phyloP scores from a whole-genome alignment of 2,888 invertebrate species.

The Oscheius sp. region DNA sequence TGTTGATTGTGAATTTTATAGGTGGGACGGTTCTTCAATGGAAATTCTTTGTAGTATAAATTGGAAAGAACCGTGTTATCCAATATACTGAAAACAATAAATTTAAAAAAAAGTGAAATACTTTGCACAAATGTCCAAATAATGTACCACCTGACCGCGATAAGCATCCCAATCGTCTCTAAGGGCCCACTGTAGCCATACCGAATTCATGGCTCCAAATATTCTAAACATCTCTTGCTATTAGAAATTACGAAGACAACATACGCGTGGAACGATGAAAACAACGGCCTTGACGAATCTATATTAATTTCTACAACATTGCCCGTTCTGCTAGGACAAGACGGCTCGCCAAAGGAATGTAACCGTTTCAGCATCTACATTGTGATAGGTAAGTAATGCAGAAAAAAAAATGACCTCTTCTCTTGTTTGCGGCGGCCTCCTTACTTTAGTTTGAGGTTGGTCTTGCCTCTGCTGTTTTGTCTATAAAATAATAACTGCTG shows the following conservation, averaged over 20 bases:
- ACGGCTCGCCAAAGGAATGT: neutral
- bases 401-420: neutral
- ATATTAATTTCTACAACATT: neutral
- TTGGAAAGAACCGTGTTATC: neutral
- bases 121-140: neutral
- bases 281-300: neutral
- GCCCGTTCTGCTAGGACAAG: neutral
- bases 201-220: constrained; percentile 10
- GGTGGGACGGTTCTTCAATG: neutral
- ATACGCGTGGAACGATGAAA: constrained; percentile 2
- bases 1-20: neutral
- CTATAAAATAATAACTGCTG: neutral
- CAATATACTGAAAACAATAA: constrained; percentile 15
- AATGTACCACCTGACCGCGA: neutral
- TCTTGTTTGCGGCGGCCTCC: constrained; percentile 8
- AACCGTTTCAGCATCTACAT: constrained; percentile 1
- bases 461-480: neutral
- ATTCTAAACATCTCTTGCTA: no score
- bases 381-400: neutral
- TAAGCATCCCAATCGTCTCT: neutral
- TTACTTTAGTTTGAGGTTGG: constrained; percentile 8
- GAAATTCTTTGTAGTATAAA: constrained; percentile 18
- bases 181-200: constrained; percentile 28
- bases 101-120: neutral
- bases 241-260: neutral